Percentiles rank a stretch among this genome's conserved stretches.
These are phyloP conservation scores for Apamea monoglypha DNA, from an alignment of 2,888 invertebrate genomes.

Conservation along the genomic window DNA sequence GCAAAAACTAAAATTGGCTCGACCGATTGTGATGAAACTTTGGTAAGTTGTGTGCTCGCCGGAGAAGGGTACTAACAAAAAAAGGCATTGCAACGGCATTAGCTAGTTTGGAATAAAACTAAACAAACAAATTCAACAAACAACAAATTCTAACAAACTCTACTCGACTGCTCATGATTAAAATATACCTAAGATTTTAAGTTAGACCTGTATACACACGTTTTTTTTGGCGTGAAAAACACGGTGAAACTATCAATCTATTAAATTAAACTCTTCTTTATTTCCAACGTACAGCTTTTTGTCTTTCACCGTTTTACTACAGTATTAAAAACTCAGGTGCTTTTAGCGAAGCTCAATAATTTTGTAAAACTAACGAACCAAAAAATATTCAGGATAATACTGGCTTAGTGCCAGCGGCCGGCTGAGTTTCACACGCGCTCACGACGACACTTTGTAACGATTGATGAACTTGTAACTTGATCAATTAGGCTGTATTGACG, in stretches of 20 bases:
- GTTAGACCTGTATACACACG: no score
- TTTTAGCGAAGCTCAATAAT: constrained; percentile 50
- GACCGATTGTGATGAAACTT: no score
- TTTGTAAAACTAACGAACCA: constrained; percentile 55
- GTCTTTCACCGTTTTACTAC: constrained; percentile 6
- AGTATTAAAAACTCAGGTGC: constrained; percentile 44
- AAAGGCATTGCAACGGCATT: neutral
- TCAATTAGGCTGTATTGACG: constrained; percentile 49
- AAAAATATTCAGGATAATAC: constrained; percentile 56
- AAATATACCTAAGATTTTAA: neutral
- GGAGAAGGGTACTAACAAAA: neutral
- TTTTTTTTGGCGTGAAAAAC: no score
- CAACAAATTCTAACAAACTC: no score
- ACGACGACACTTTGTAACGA: constrained; percentile 44
- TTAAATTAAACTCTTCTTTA: neutral
- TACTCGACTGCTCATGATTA: neutral
- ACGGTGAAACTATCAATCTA: neutral
- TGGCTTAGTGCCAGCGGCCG: constrained; percentile 58
- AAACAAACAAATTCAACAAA: no score
- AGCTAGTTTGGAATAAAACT: constrained; percentile 2
- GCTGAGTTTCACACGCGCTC: constrained; percentile 51
- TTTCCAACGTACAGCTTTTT: neutral
- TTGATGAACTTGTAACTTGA: constrained; percentile 61
- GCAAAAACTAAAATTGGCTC: no score
- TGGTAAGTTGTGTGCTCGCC: no score